Conservation (phyloP, 2,888 invertebrate genomes). For the Microdon myrmicae region DNA sequence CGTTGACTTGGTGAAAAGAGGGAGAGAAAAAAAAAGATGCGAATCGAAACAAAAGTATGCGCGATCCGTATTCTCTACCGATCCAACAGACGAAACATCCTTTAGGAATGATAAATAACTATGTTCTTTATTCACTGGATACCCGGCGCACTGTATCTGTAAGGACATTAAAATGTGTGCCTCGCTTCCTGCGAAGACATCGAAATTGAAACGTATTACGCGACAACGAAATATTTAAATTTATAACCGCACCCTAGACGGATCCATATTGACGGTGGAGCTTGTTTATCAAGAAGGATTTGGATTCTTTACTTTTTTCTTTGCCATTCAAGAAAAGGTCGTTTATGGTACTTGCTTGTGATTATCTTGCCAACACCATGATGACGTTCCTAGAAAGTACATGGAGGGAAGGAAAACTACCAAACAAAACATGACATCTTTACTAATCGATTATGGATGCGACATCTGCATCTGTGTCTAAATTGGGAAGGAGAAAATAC, state of each 20-base stretch:
- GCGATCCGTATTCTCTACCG: conserved; percentile 24
- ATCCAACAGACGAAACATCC: conserved; percentile 31
- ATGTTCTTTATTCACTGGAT: conserved; percentile 31
- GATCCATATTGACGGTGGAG: conserved; percentile 3
- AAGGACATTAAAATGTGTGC: conserved; percentile 40
- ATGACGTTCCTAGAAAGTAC: conserved; percentile 14
- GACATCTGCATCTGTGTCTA: conserved; percentile 43
- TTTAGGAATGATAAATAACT: conserved; percentile 48
- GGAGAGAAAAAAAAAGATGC: too few relatives aligned
- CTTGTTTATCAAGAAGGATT: too few relatives aligned
- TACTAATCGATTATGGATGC: conserved; percentile 31
- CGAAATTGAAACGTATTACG: conserved; percentile 28
- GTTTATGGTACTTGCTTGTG: conserved; percentile 33
- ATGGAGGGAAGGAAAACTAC: too few relatives aligned
- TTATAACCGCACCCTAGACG: conserved; percentile 32
- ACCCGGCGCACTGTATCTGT: neutral
- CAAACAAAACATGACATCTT: conserved; percentile 12
- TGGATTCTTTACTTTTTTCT: too few relatives aligned
- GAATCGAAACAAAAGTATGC: conserved; percentile 51
- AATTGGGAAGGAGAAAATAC: too few relatives aligned
- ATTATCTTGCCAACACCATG: conserved; percentile 29
- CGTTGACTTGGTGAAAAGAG: conserved; percentile 6
- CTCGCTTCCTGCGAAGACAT: conserved; percentile 22
- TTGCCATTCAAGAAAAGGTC: too few relatives aligned
- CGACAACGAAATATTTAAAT: conserved; percentile 36